phyloP scores from a whole-genome alignment of 2,113 vertebrate species.

The Neogobius melanostomus region DNA sequence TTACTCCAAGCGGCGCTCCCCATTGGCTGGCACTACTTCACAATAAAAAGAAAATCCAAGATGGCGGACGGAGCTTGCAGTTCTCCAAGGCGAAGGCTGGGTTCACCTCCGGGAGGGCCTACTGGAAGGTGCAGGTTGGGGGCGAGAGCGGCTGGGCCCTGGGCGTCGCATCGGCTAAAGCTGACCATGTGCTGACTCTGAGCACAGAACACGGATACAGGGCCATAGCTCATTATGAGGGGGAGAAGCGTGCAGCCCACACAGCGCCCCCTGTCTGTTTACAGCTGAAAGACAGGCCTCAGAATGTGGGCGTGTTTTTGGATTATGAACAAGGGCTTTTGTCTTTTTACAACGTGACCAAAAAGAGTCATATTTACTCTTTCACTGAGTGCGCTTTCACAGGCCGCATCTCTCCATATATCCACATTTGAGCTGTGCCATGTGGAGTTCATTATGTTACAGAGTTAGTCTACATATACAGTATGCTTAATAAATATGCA shows the following conservation, averaged over 20 bases:
- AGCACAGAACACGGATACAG: conserved; percentile 68
- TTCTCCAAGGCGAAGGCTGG: neutral
- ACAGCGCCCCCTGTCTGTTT: conserved; percentile 42
- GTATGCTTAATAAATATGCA: too few species aligned
- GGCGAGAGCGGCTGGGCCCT: conserved; percentile 68
- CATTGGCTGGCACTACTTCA: conserved; percentile 41
- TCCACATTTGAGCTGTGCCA: too few species aligned
- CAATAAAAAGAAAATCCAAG: conserved; percentile 50
- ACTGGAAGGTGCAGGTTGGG: conserved; percentile 73
- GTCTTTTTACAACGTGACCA: too few species aligned
- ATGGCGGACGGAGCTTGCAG: conserved; percentile 25
- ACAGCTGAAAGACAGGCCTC: conserved; percentile 57
- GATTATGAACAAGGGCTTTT: too few species aligned
- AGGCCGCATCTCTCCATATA: too few species aligned
- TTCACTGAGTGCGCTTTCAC: too few species aligned
- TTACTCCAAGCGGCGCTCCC: conserved; percentile 61
- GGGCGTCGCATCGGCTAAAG: conserved; percentile 51
- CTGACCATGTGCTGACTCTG: conserved; percentile 52
- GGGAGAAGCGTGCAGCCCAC: conserved; percentile 49
- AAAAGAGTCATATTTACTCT: too few species aligned
- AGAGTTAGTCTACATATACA: too few species aligned
- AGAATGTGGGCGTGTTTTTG: too few species aligned
- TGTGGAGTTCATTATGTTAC: too few species aligned
- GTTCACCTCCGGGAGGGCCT: conserved; percentile 49
- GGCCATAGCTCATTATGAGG: conserved; percentile 60